Base-by-base conservation (phyloP, 2,113 vertebrate species). In the Bubo blakistoni region DNA sequence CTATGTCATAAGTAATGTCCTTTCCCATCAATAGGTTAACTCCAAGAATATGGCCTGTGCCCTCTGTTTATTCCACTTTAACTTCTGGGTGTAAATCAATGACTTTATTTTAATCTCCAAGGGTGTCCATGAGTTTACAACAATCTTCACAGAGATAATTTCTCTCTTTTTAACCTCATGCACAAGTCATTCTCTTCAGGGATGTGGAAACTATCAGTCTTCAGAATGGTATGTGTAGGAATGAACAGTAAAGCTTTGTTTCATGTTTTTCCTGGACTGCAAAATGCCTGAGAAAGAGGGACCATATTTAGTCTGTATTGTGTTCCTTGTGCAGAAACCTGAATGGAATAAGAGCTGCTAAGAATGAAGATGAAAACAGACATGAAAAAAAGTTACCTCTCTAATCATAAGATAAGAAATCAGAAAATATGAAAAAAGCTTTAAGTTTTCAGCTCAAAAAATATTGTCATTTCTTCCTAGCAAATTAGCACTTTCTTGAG, bases 401-500 rank as follows among this genome's bases (percentile, higher is more conserved):
- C 20, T 44, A 52, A 24, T 18, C 19, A 26, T n/a, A 82, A 25
- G 26, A 46, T n/a, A 82, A 27, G 26, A 46, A 82, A 55, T 17
- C 3, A 40, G 25, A 34, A 84, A 44, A 74, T 51, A 47, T n/a
- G 9, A 79, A 57, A 20, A 72, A 54, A 16, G 3, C 4, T 32
- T 47, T 3, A 42, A 6, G 2, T 57, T 83, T 62, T 81, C 22
- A 66, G 7, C 21, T 78, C 2, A 58, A 81, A 62, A 20, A 59
- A 30, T 34, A 8, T 4, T 62, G 6, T 58, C 7, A 25, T 34
- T 62, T 77, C 2, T 73, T 78, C 10, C 46, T 42, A 20, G 29
- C 1, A 78, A 88, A 58, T 66, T 49, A 66, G 0, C 2, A 11
- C 0, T 38, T 57, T 54, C 72, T 15, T 2, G 8, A 36, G 18